phyloP scores from a whole-genome alignment of 1,140 invertebrate genomes.

The Leptinotarsa defecta region DNA sequence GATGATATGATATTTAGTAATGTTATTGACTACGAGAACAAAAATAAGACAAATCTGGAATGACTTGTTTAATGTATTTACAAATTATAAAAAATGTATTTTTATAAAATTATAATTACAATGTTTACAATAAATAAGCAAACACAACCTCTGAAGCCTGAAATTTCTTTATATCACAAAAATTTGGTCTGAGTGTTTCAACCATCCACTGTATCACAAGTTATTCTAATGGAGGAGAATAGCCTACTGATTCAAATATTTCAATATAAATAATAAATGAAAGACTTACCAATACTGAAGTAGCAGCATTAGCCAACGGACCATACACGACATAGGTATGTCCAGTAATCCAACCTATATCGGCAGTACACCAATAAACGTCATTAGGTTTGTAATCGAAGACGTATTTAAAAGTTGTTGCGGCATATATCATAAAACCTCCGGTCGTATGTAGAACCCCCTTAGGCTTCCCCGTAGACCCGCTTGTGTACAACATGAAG shows the following conservation, averaged over 20 bases:
- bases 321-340: slow-evolving; percentile 97
- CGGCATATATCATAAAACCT: slow-evolving; percentile 91
- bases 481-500: slow-evolving; percentile 97
- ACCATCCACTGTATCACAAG: too few relatives aligned
- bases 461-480: slow-evolving; percentile 97
- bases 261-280: not conserved
- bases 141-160: too few relatives aligned
- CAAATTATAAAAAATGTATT: too few relatives aligned
- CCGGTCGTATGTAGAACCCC: slow-evolving; percentile 93
- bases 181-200: too few relatives aligned
- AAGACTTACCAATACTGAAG: slow-evolving; percentile 80
- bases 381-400: slow-evolving; percentile 93
- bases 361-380: slow-evolving; percentile 98
- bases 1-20: too few relatives aligned
- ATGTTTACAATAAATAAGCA: too few relatives aligned
- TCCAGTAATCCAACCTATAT: slow-evolving; percentile 98
- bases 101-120: too few relatives aligned
- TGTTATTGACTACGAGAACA: too few relatives aligned
- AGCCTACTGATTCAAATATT: not conserved
- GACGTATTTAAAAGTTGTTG: slow-evolving; percentile 90
- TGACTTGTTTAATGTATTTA: too few relatives aligned
- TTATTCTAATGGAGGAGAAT: too few relatives aligned
- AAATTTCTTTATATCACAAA: too few relatives aligned
- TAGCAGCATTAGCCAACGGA: slow-evolving; percentile 90
- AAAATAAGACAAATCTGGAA: too few relatives aligned